Base-by-base conservation (phyloP, 2,113 vertebrate genomes). In the Tychaedon coryphoeus region DNA sequence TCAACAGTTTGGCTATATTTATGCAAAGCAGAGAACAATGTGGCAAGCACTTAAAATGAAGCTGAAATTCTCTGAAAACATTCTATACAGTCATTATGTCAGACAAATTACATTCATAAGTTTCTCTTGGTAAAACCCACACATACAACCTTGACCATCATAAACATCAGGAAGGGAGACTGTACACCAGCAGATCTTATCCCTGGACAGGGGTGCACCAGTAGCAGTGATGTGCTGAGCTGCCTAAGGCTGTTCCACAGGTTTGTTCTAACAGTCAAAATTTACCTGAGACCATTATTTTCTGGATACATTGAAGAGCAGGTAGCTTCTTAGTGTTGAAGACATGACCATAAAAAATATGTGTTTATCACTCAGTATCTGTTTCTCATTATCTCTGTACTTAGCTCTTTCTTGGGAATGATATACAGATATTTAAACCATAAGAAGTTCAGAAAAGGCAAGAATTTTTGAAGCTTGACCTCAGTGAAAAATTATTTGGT, bases 91-190 rank as follows among this genome's bases (percentile, higher is more conserved):
- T 10, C 19, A 8, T 29, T 25, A 38, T 1, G 0, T 34, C 74
- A 67, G 24, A 64, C 1, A 9, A 83, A 64, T 48, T n/a, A 6
- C 9, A 33, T 50, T 73, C 0, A 0, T 40, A 54, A 13, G 3
- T 50, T 69, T 85, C 10, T 71, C 6, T 36, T 2, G 1, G 10
- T 36, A 34, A 74, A 93, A 29, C 4, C 33, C 20, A 12, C 29
- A 31, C 8, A 34, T 7, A 33, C 50, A 86, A 29, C 4, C 24
- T 64, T 50, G 33, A 36, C 42, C 14, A 19, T n/a, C 14, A 36
- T 9, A 65, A 86, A 60, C 8, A 23, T 48, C 48, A 77, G 36
- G 72, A 66, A 26, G 25, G 5, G 18, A 28, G 14, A 17, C 23
- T 51, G 29, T 31, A 80, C 13, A 4, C 19, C 43, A 88, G 33